Conservation (phyloP, 2,888 invertebrate species). For the Seira ritae region DNA sequence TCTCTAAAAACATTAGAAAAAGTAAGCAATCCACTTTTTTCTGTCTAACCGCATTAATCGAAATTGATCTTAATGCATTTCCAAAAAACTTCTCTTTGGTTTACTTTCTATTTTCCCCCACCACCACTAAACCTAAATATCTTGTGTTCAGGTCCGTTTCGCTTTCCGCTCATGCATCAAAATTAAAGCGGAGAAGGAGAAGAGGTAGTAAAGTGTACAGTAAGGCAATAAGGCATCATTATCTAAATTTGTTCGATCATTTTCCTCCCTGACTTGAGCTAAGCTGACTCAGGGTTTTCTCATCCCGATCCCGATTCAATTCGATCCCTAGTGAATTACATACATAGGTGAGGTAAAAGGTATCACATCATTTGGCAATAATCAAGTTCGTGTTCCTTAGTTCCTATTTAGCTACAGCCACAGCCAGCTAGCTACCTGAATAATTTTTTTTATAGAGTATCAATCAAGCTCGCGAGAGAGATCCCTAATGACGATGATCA, state of each 20-base stretch:
- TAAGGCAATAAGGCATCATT: constrained; percentile 68
- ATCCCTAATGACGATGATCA: constrained; percentile 32
- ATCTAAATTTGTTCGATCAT: constrained; percentile 68
- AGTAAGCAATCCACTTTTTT: constrained; percentile 23
- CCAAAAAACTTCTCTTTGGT: constrained; percentile 62
- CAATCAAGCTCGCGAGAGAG: constrained; percentile 26
- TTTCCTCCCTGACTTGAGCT: constrained; percentile 38
- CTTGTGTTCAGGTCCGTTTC: too few species aligned
- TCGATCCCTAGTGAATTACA: too few species aligned
- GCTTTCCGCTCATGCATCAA: too few species aligned
- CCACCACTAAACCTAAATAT: too few species aligned
- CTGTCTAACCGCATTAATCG: constrained; percentile 62
- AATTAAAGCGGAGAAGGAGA: too few species aligned
- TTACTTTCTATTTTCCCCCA: neutral
- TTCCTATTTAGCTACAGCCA: neutral
- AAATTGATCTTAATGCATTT: constrained; percentile 72
- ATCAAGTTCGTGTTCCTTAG: constrained; percentile 31
- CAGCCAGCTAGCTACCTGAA: constrained; percentile 10
- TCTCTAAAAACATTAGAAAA: constrained; percentile 31
- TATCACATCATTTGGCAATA: constrained; percentile 47
- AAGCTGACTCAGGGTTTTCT: too few species aligned
- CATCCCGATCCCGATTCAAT: too few species aligned
- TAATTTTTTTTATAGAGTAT: neutral
- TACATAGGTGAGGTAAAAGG: neutral
- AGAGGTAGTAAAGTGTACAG: neutral